A percentile compares a stretch with the other conserved stretches of the same genome.
These are phyloP conservation scores for Sogatella furcifera DNA, from an alignment of 1,140 invertebrate genomes.

Conservation along the genomic window DNA sequence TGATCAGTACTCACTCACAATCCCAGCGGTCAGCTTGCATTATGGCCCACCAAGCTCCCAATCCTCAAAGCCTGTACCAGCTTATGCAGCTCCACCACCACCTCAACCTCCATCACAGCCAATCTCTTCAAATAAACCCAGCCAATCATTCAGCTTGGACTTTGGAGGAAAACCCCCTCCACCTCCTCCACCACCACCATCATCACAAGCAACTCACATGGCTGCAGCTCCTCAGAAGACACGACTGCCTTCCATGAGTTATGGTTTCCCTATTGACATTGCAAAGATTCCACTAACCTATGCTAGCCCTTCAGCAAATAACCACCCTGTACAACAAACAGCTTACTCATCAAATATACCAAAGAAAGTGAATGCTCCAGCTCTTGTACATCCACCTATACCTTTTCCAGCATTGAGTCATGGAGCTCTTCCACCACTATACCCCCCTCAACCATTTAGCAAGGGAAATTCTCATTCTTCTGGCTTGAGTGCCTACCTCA, in stretches of 20 bases:
- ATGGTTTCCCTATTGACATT: not conserved
- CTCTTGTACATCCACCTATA: slow-evolving; percentile 5
- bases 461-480: not conserved
- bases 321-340: not conserved
- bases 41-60: slow-evolving; percentile 8
- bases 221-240: not conserved
- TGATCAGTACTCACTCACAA: slow-evolving; percentile 8
- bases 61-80: slow-evolving; percentile 11
- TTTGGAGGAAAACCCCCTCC: slow-evolving; percentile 6
- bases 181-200: slow-evolving; percentile 5
- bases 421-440: slow-evolving; percentile 1
- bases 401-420: slow-evolving; percentile 10
- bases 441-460: slow-evolving; percentile 2
- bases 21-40: slow-evolving; percentile 1
- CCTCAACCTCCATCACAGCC: slow-evolving; percentile 12
- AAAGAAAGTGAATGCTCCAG: not conserved
- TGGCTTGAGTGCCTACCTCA: not conserved
- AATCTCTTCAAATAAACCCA: not conserved
- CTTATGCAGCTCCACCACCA: slow-evolving; percentile 9
- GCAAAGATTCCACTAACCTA: not conserved
- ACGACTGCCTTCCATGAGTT: not conserved
- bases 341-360: not conserved
- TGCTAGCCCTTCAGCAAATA: not conserved
- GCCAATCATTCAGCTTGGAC: not conserved
- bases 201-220: not conserved